Percentiles rank a stretch among this genome's conserved stretches.
phyloP scores from a whole-genome alignment of 1,140 invertebrate species.

The Aphelenchoides fujianensis region DNA sequence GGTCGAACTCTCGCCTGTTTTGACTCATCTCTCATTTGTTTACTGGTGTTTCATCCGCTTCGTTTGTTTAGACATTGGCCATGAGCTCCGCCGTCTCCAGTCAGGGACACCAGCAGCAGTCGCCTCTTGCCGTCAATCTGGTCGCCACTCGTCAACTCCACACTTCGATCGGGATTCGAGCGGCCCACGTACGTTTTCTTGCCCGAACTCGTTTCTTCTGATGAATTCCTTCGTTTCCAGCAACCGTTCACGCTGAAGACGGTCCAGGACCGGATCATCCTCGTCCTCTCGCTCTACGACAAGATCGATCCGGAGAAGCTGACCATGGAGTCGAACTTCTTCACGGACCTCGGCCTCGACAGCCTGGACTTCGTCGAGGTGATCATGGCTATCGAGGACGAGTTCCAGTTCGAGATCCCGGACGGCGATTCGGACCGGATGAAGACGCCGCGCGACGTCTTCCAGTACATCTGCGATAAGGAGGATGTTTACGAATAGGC shows the following conservation, averaged over 20 bases:
- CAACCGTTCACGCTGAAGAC: constrained; percentile 53
- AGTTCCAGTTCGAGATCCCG: constrained; percentile 98
- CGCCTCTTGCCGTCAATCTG: not conserved
- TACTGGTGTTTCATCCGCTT: no score
- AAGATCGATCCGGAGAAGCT: constrained; percentile 55
- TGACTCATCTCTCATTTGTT: no score
- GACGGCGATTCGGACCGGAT: constrained; percentile 92
- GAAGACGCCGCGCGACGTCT: constrained; percentile 81
- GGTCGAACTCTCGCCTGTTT: no score
- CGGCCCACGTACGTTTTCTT: not conserved
- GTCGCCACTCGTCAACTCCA: not conserved
- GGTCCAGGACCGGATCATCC: constrained; percentile 54
- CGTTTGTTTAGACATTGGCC: not conserved
- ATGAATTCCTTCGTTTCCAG: constrained; percentile 33
- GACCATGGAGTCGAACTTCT: constrained; percentile 57
- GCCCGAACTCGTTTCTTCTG: not conserved
- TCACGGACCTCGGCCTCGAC: constrained; percentile 76
- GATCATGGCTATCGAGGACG: constrained; percentile 99
- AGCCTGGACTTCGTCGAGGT: constrained; percentile 97
- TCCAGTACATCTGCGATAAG: constrained; percentile 88
- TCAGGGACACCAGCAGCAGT: not conserved
- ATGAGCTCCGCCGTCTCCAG: not conserved
- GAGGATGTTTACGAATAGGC: constrained; percentile 82
- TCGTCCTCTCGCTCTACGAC: constrained; percentile 51
- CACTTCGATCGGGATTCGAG: not conserved